phyloP scores from a whole-genome alignment of 1,140 invertebrate genomes.

The Trissolcus basalis region DNA sequence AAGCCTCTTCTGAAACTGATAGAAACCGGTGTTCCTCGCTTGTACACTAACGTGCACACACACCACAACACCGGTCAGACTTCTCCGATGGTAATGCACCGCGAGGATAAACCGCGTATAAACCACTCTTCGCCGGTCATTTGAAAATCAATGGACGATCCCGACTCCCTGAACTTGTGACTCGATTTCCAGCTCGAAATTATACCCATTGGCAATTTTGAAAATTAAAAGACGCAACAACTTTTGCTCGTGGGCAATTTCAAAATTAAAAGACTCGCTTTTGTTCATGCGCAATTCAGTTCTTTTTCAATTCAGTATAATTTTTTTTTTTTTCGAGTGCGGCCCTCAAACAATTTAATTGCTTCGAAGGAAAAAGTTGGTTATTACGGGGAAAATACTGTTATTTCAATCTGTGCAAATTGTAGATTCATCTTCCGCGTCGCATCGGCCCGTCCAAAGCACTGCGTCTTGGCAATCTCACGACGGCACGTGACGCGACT shows the following conservation, averaged over 20 bases:
- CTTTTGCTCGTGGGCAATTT: too few relatives aligned
- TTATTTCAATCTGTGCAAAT: constrained; percentile 61
- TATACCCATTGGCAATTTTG: too few relatives aligned
- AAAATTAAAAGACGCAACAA: too few relatives aligned
- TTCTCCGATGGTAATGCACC: constrained; percentile 46
- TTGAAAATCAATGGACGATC: constrained; percentile 65
- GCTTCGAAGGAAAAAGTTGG: constrained; percentile 17
- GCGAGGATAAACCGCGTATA: constrained; percentile 57
- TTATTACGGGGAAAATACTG: constrained; percentile 50
- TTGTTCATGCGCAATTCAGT: too few relatives aligned
- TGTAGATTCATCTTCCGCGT: constrained; percentile 63
- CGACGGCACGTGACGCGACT: constrained; percentile 71
- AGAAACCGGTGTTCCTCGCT: constrained; percentile 56
- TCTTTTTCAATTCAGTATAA: too few relatives aligned
- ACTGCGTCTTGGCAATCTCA: constrained; percentile 65
- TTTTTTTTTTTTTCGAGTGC: too few relatives aligned
- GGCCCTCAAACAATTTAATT: constrained; percentile 20
- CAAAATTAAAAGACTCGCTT: too few relatives aligned
- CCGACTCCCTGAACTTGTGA: constrained; percentile 44
- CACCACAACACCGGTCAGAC: constrained; percentile 37
- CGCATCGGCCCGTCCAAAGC: constrained; percentile 49
- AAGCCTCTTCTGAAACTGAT: constrained; percentile 65
- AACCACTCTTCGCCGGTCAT: constrained; percentile 58
- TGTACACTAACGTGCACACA: constrained; percentile 51
- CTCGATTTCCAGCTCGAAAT: constrained; percentile 27